A percentile compares a stretch with the other conserved stretches of the same genome.
These are phyloP conservation scores for Scaptomyza parva DNA, from an alignment of 2,888 invertebrate species.

Conservation along the genomic window DNA sequence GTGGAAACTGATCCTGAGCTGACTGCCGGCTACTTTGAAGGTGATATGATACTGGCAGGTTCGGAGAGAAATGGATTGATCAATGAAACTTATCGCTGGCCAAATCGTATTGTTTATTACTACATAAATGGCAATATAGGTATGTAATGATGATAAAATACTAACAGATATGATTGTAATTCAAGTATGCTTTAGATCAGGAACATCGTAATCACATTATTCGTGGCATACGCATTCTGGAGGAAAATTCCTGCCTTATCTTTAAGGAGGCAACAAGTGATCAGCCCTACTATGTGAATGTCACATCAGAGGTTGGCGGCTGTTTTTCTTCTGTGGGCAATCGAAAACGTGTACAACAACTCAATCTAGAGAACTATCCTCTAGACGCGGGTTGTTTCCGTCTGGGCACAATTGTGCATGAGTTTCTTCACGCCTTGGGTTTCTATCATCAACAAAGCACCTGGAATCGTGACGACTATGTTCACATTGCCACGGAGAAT, in stretches of 20 bases:
- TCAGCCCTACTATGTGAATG: constrained; percentile 68
- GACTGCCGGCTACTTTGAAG: constrained; percentile 89
- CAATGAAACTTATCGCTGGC: constrained; percentile 87
- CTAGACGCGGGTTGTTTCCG: constrained; percentile 82
- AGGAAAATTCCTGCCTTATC: constrained; percentile 89
- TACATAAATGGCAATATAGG: constrained; percentile 51
- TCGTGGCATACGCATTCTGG: constrained; percentile 89
- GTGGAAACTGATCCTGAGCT: constrained; percentile 89
- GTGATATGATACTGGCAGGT: constrained; percentile 88
- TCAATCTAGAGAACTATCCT: constrained; percentile 75
- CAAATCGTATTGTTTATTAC: constrained; percentile 89
- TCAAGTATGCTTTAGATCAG: constrained; percentile 68
- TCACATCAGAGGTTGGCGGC: constrained; percentile 85
- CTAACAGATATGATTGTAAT: neutral
- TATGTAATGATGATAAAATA: constrained; percentile 11
- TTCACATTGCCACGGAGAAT: constrained; percentile 86
- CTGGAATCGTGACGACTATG: constrained; percentile 89
- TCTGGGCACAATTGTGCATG: constrained; percentile 88
- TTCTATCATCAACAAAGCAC: constrained; percentile 93
- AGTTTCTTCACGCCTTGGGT: constrained; percentile 91
- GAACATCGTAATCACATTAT: constrained; percentile 87
- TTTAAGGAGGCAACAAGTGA: constrained; percentile 87
- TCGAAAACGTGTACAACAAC: constrained; percentile 84
- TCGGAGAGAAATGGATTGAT: constrained; percentile 86
- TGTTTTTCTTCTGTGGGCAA: constrained; percentile 92